These are phyloP conservation scores for Gymnoscelis rufifasciata DNA, from an alignment of 2,888 invertebrate genomes.

Conservation along the genomic window DNA sequence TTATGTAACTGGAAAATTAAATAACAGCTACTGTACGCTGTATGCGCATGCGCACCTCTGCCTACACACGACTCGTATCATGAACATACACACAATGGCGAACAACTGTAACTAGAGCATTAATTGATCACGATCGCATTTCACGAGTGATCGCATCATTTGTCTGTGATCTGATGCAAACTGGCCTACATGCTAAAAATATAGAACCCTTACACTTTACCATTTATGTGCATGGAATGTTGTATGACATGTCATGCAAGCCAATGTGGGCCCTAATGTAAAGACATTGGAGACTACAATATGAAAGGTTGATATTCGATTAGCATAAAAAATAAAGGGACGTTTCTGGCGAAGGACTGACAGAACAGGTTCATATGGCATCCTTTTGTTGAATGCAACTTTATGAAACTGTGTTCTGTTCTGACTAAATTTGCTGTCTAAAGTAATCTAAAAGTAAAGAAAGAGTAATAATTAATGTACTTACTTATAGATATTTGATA, in stretches of 20 bases:
- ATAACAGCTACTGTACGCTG: not conserved
- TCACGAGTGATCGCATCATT: conserved; percentile 45
- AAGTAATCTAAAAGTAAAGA: too few species aligned
- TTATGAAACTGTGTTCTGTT: conserved; percentile 13
- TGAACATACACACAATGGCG: conserved; percentile 15
- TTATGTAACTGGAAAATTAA: conserved; percentile 1
- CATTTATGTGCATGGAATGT: conserved; percentile 4
- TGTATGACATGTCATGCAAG: conserved; percentile 2
- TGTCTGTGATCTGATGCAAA: conserved; percentile 42
- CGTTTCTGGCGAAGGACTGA: conserved; percentile 32
- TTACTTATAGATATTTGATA: too few species aligned
- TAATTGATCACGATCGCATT: conserved; percentile 44
- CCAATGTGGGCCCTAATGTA: not conserved
- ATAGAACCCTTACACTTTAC: conserved; percentile 31
- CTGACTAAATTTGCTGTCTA: too few species aligned
- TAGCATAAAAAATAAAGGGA: conserved; percentile 18
- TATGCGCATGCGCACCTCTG: too few species aligned
- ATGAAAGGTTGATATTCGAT: too few species aligned
- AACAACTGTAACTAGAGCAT: conserved; percentile 36
- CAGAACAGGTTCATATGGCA: conserved; percentile 26
- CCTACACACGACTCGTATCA: conserved; percentile 9
- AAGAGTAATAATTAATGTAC: too few species aligned
- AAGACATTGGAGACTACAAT: too few species aligned
- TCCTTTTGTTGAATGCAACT: conserved; percentile 33
- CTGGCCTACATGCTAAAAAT: conserved; percentile 49